Conservation (phyloP, 2,113 vertebrate genomes). For the Microtus oregoni region DNA sequence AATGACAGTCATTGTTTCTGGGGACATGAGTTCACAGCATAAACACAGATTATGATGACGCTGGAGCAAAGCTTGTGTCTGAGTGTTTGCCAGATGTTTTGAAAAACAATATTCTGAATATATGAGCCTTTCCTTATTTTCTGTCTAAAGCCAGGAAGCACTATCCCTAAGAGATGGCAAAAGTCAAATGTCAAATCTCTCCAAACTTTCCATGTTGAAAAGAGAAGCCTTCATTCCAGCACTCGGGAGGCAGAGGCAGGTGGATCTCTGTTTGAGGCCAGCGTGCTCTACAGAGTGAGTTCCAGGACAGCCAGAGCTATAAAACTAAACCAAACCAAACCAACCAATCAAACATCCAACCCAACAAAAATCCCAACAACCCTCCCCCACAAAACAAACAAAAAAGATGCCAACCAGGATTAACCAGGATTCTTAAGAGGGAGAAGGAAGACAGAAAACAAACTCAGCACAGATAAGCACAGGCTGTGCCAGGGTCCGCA, state of each 20-base stretch:
- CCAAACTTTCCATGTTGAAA: constrained; percentile 17
- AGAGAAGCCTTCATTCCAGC: background rate
- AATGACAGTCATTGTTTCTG: background rate
- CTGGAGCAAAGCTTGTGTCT: constrained; percentile 30
- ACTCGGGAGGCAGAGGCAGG: background rate
- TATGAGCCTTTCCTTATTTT: constrained; percentile 12
- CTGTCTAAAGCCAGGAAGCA: constrained; percentile 33
- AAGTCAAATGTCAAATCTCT: constrained; percentile 30
- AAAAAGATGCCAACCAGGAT: constrained; percentile 3
- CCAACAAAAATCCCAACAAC: no score
- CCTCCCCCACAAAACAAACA: background rate
- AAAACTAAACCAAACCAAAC: background rate
- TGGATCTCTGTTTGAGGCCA: background rate
- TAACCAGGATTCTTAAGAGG: background rate
- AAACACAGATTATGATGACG: constrained; percentile 44
- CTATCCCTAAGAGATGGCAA: background rate
- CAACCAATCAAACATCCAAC: background rate
- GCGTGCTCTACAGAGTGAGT: background rate
- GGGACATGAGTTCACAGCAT: background rate
- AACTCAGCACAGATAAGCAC: background rate
- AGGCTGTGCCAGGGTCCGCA: background rate
- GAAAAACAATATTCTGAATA: constrained; percentile 44
- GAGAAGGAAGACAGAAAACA: background rate
- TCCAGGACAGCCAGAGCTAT: no score
- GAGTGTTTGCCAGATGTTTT: constrained; percentile 57